A percentile compares a stretch with the other conserved stretches of the same genome.
These are phyloP conservation scores for Xenopus borealis DNA, from an alignment of 2,113 vertebrate genomes.

Conservation along the genomic window DNA sequence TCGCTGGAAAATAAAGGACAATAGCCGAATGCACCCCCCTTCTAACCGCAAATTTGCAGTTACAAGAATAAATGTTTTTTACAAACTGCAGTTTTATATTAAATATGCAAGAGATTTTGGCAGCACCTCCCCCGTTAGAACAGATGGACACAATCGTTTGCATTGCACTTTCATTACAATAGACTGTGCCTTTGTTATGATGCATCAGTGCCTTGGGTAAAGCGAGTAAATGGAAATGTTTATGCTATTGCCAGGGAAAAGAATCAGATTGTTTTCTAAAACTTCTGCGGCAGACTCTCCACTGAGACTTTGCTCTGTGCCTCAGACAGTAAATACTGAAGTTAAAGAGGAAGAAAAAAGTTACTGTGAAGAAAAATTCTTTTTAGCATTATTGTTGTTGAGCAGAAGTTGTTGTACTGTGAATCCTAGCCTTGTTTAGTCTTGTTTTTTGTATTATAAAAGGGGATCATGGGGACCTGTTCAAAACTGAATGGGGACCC, in stretches of 20 bases:
- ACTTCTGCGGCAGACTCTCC: background rate
- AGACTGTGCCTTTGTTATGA: constrained; percentile 15
- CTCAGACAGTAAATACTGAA: background rate
- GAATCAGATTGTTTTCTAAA: background rate
- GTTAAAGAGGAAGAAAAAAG: background rate
- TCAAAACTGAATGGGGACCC: too few species aligned
- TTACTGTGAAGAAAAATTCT: too few species aligned
- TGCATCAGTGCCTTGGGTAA: constrained; percentile 13
- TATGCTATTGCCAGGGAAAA: constrained; percentile 2
- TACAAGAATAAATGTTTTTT: background rate
- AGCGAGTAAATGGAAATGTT: constrained; percentile 29
- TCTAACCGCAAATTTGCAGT: background rate
- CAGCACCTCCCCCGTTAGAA: background rate
- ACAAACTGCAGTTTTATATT: constrained; percentile 5
- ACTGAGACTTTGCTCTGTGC: constrained; percentile 4
- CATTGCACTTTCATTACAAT: background rate
- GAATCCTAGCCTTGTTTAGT: too few species aligned
- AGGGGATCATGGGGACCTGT: too few species aligned
- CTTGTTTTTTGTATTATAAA: too few species aligned
- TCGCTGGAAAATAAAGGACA: too few species aligned
- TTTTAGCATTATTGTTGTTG: too few species aligned
- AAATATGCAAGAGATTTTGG: constrained; percentile 29
- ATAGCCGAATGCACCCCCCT: too few species aligned
- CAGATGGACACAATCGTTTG: background rate
- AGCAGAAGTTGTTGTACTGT: too few species aligned